Base-by-base conservation (phyloP, 1,140 invertebrate species). In the Metaphire vulgaris region DNA sequence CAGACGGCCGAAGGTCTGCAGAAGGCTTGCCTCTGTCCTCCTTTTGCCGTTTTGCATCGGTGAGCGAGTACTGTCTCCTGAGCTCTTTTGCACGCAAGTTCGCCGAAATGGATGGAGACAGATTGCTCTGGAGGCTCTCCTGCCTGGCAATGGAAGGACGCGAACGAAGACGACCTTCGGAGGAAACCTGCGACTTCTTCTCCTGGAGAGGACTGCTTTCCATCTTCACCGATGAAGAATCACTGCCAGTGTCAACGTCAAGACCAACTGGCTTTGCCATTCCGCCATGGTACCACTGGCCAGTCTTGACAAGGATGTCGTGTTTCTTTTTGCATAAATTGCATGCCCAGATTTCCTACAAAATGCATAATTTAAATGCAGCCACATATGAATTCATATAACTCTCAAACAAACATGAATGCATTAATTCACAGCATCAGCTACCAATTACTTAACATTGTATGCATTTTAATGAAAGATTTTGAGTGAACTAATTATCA, bases 241-340 rank as follows among this genome's bases (percentile, higher is more conserved):
- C 81, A 64, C 79, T 80, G 16, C 81, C 82, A 0, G 78, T 77
- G 16, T 78, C 80, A 12, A 83, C 79, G 66, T 84, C 83, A 14
- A 85, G 78, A 15, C 79, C 81, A 1, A 85, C 83, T 1, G 83
- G 83, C 69, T 82, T 80, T 30, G 83, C 83, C 83, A 83, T 84
- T 6, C 82, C 83, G 1, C 83, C 84, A 75, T 85, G 83, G 75
- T 87, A 87, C 80, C 87, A 88, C 72, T 86, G 85, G 0, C 97
- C 97, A 32, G 96, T 98, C 88, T 98, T 98, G 77, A 95, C 96
- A 76, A 99, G 88, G 72, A 99, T 90, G 87, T 99, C 96, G 89
- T 99, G 97, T 87, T 98, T 98, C 88, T 99, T 99, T 69, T 96
- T 92, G 85, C 97, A 99, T 77, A 99, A 88, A 80, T 98, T 97